Conservation (phyloP, 2,888 invertebrate species). For the Exephanes ischioxanthus region DNA sequence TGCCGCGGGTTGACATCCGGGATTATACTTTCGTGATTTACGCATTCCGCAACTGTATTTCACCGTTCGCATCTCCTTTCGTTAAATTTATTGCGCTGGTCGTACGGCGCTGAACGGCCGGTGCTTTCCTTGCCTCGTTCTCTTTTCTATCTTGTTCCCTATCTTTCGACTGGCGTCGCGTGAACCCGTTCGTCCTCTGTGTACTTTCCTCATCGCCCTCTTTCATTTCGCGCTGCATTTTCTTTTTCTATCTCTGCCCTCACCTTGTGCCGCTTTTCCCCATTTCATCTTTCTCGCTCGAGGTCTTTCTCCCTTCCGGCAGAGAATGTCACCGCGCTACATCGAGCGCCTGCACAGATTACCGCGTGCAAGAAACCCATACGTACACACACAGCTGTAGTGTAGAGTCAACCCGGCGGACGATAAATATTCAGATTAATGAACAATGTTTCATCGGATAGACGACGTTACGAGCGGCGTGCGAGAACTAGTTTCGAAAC, state of each 20-base stretch:
- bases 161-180: constrained; percentile 39
- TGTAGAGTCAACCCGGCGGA: constrained; percentile 57
- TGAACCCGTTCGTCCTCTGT: constrained; percentile 16
- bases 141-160: constrained; percentile 38
- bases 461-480: constrained; percentile 14
- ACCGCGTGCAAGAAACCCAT: constrained; percentile 64
- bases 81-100: constrained; percentile 78
- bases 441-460: constrained; percentile 69
- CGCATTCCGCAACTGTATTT: constrained; percentile 80
- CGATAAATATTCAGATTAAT: constrained; percentile 74
- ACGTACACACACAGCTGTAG: constrained; percentile 20
- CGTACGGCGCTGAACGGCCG: constrained; percentile 64
- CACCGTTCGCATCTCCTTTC: constrained; percentile 81
- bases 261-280: constrained; percentile 3
- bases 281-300: constrained; percentile 33
- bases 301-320: constrained; percentile 36
- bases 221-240: background rate
- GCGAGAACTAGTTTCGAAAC: constrained; percentile 5
- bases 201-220: constrained; percentile 5
- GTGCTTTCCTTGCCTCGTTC: constrained; percentile 17
- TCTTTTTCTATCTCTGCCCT: background rate
- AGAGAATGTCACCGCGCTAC: constrained; percentile 53
- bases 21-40: constrained; percentile 83
- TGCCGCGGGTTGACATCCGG: constrained; percentile 79
- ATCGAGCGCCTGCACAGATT: constrained; percentile 68